Evolutionary conservation across 2,888 invertebrate genomes (phyloP), one percentile per base, ranked within the genome.

Genomic region (Oxyscelio sp.): DNA sequence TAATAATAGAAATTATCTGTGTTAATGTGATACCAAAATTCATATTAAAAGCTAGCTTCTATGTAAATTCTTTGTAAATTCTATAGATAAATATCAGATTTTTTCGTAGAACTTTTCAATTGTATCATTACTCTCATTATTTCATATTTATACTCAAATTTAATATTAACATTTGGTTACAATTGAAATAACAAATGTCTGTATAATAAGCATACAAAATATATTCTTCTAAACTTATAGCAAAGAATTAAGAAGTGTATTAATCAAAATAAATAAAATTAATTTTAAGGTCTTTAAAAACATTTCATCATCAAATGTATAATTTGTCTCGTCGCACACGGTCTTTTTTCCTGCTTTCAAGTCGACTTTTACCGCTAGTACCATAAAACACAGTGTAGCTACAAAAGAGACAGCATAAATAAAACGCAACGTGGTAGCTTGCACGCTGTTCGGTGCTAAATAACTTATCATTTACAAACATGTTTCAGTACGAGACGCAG

Each of bases 321-420:
- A 82, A 82, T 82, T 82, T 82, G 82, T 63, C 75, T 58, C 75
- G 56, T 50, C 70, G 82, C 65, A 27, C 65, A 45, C 70, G 38
- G 65, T 38, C 74, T 75, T 77, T 77, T 82, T 77, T 45, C 70
- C 61, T 56, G 68, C 70, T 68, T 81, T 74, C 52, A 48, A 81
- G 75, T 65, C 58, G 61, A 56, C 71, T 65, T 79, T 79, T 79
- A 71, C 65, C 50, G 58, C 54, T 73, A 58, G 43, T 66, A 59
- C 59, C 50, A 77, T 77, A 77, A 83, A 82, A 65, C 77, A 71
- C 75, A 61, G 70, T 63, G 54, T 38, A 38, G 81, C 56, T 82
- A 77, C 75, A 82, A 70, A 70, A 82, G 63, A 65, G 82, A 71
- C 75, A 68, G 68, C 70, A 70, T 71, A 82, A 77, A 82, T 82